phyloP scores from a whole-genome alignment of 1,140 invertebrate genomes.

The Paralvinella palmiformis region DNA sequence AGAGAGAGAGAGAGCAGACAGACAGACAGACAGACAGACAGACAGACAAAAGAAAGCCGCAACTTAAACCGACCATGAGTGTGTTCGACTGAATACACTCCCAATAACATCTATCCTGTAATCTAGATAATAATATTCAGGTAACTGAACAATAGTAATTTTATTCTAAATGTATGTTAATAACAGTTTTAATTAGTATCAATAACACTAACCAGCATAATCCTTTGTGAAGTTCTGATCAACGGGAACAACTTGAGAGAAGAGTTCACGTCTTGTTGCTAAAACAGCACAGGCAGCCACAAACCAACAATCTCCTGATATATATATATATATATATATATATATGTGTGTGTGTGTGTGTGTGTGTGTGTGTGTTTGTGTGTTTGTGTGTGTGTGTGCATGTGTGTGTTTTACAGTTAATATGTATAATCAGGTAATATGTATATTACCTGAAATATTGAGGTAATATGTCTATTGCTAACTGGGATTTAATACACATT shows the following conservation, averaged over 20 bases:
- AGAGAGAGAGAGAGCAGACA: too few relatives aligned
- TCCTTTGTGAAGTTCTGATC: slow-evolving; percentile 12
- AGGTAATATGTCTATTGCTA: background rate
- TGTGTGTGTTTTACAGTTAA: background rate
- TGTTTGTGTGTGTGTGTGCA: background rate
- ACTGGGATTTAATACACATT: too few relatives aligned
- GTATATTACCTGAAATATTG: background rate
- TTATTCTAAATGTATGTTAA: background rate
- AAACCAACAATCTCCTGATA: slow-evolving; percentile 27
- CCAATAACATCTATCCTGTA: background rate
- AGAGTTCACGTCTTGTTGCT: slow-evolving; percentile 16
- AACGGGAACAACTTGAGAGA: slow-evolving; percentile 13
- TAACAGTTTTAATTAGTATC: background rate
- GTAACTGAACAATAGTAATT: background rate
- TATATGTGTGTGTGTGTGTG: background rate
- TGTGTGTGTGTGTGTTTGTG: background rate
- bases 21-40: too few relatives aligned
- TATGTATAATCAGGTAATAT: too few relatives aligned
- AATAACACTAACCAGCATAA: slow-evolving; percentile 4
- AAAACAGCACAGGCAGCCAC: slow-evolving; percentile 16
- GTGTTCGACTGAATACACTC: background rate
- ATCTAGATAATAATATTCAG: background rate
- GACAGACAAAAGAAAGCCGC: too few relatives aligned
- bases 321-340: background rate
- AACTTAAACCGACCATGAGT: too few relatives aligned